Evolutionary conservation across 2,888 invertebrate genomes (phyloP), one percentile per base, ranked within the genome.

Genomic region (Mesoligia furuncula): DNA sequence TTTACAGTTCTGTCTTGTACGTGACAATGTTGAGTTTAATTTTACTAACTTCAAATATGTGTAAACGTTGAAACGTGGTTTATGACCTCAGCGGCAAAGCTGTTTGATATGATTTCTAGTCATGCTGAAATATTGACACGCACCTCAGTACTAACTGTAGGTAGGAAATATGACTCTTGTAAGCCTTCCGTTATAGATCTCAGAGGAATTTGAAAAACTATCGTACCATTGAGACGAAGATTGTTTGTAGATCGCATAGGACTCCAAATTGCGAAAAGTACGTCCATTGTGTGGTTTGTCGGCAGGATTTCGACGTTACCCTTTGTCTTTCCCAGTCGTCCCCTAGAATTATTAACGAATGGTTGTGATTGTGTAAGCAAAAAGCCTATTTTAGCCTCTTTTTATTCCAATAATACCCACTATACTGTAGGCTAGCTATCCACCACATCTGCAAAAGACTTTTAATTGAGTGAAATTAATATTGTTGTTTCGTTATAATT

Each of bases 11-110:
- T n/a, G 67, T 68, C 48, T 82, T 27, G 79, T 76, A 77, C 79
- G 79, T 80, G 79, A 80, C 79, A 80, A 82, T 68, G 79, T 80
- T 80, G 57, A 36, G 83, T 64, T 82, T 64, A 82, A 82, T 68
- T 76, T 80, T 82, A 76, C 77, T 59, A 59, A 80, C 83, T 83
- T 80, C 77, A 76, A 77, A 82, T 80, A 76, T 82, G 64, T 68
- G 77, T 81, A 80, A 81, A 78, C 51, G 57, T 69, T 62, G 48
- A 27, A 68, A 78, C 81, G 62, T 72, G 81, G 62, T 83, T 81
- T 81, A 83, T 81, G 84, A 78, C 71, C 68, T 72, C 48, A 68
- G 71, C 84, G 80, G 84, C 59, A 54, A 17, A 70, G 27, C 57
- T 67, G 84, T 81, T 81, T 81, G 84, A n/a, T n/a, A n/a, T n/a